These are phyloP conservation scores for Pseudonaja textilis DNA, from an alignment of 2,113 vertebrate genomes.

Conservation along the genomic window DNA sequence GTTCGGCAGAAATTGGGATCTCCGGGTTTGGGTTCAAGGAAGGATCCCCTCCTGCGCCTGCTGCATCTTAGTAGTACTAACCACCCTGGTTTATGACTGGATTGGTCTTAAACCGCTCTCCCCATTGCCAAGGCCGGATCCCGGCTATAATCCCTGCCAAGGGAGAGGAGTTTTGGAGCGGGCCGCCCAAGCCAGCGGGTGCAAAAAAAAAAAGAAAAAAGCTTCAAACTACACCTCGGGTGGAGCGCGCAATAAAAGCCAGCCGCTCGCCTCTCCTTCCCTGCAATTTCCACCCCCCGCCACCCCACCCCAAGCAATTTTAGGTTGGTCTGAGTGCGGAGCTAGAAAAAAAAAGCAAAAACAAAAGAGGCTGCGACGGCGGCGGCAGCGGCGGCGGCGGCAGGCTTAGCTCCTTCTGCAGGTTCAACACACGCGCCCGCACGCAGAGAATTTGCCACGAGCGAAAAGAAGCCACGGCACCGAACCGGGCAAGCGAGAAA, in stretches of 20 bases:
- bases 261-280: neutral
- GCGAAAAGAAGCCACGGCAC: neutral
- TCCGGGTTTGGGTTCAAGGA: neutral
- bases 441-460: neutral
- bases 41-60: neutral
- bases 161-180: neutral
- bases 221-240: neutral
- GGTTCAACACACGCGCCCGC: conserved; percentile 13
- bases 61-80: neutral
- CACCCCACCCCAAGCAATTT: neutral
- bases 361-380: conserved; percentile 4
- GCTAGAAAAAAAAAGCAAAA: neutral
- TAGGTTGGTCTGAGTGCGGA: neutral
- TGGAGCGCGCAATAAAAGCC: neutral
- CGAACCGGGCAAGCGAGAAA: neutral
- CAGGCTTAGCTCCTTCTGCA: conserved; percentile 11
- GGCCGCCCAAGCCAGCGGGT: neutral
- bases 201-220: neutral
- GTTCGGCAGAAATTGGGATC: conserved; percentile 12
- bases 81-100: neutral
- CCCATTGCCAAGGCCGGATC: neutral
- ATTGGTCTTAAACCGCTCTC: neutral
- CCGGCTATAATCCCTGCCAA: neutral
- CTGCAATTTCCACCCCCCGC: neutral
- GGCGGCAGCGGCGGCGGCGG: conserved; percentile 7